phyloP scores from a whole-genome alignment of 1,140 invertebrate species.

The Ooceraea biroi region DNA sequence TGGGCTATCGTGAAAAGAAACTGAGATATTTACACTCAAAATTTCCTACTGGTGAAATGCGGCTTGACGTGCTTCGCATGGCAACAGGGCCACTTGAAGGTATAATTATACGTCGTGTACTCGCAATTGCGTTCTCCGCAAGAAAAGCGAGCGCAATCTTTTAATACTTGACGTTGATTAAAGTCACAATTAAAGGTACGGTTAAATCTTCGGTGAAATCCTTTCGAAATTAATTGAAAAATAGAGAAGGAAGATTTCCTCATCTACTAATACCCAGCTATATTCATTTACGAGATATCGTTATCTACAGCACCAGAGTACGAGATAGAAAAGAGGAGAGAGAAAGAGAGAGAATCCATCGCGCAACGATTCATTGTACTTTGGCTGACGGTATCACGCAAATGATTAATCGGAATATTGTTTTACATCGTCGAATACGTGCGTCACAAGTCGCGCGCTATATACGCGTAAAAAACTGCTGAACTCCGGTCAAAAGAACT shows the following conservation, averaged over 20 bases:
- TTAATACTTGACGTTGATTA: constrained; percentile 29
- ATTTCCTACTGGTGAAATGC: neutral
- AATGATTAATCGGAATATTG: constrained; percentile 59
- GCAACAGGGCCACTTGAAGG: neutral
- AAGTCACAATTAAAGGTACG: constrained; percentile 28
- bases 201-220: neutral
- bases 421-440: constrained; percentile 38
- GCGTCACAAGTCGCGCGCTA: constrained; percentile 26
- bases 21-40: constrained; percentile 45
- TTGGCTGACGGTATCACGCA: constrained; percentile 39
- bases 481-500: constrained; percentile 58
- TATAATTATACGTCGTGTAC: constrained; percentile 45
- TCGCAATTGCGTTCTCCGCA: constrained; percentile 17
- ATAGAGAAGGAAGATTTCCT: neutral
- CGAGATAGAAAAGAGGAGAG: neutral
- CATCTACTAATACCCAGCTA: constrained; percentile 33
- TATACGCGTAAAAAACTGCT: constrained; percentile 30
- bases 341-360: constrained; percentile 16
- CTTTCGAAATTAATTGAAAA: constrained; percentile 7
- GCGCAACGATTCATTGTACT: constrained; percentile 48
- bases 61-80: neutral
- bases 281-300: constrained; percentile 41
- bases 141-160: constrained; percentile 1
- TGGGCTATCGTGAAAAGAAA: neutral
- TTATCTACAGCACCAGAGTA: neutral